Evolutionary conservation across 1,140 invertebrate genomes (phyloP), one percentile per base, ranked within the genome.

Genomic region (Melipona quadrifasciata): DNA sequence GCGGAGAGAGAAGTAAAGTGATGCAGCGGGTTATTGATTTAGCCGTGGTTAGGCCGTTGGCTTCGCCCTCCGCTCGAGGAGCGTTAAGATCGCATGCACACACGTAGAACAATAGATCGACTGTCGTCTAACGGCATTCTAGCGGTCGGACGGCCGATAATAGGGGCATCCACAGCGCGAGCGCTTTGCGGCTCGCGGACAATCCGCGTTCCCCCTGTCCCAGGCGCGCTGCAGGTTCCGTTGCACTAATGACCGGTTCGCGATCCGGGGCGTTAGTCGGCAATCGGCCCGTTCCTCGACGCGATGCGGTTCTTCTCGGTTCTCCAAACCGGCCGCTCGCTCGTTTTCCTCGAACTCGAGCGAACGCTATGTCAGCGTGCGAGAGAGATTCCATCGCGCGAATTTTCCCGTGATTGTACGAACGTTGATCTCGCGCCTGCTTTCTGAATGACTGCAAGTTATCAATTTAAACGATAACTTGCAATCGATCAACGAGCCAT

Each of bases 81-180:
- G 70, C 82, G 82, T 80, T 68, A 57, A 80, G 83, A 80, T 87
- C 84, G 87, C 87, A 86, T 88, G 82, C 79, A 84, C 83, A 71
- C 87, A 86, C 87, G 77, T 86, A 83, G 89, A 91, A 93, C 92
- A 93, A 93, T 93, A 90, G 92, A 93, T 92, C 91, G 92, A 86
- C 87, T 91, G 89, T 82, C 89, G 90, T 91, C 91, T 93, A 93
- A 93, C 93, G 93, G 93, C 90, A 93, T 93, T 91, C 91, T 93
- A 89, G 90, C 89, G 91, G 92, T 91, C 89, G 90, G 85, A 84
- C 87, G 90, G 87, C 86, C 89, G 87, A 92, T 92, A 92, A 91
- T 90, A 91, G 90, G 85, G 87, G 84, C 82, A 80, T 86, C 82
- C 72, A 47, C 31, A 88, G 75, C 51, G 87, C 84, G 78, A 67